These are phyloP conservation scores for Apodemus sylvaticus DNA, from an alignment of 2,113 vertebrate genomes.

Conservation along the genomic window DNA sequence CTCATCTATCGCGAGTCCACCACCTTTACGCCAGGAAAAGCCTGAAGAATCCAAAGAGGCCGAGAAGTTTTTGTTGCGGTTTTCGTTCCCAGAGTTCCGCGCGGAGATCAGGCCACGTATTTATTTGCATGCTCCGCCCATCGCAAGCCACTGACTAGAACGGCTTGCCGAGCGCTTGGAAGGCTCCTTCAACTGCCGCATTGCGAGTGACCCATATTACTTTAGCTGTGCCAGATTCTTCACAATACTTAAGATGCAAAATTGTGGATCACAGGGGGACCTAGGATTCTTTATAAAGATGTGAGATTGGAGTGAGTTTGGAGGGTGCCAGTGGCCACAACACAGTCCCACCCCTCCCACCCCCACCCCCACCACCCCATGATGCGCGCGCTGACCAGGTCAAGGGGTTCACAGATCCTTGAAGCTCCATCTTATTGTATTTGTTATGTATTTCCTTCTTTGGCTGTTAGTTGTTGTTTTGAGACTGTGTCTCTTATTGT, in stretches of 20 bases:
- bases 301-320: neutral
- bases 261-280: neutral
- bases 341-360: no score
- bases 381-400: neutral
- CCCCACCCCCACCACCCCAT: no score
- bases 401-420: neutral
- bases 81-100: neutral
- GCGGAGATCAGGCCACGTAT: fast-evolving
- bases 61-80: neutral
- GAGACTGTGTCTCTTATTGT: neutral
- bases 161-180: neutral
- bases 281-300: neutral
- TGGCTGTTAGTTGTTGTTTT: neutral
- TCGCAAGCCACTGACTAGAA: neutral
- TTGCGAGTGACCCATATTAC: neutral
- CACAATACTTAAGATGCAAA: neutral
- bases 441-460: neutral
- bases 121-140: neutral
- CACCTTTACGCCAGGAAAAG: no score
- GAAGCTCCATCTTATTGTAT: neutral
- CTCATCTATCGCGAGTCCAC: fast-evolving
- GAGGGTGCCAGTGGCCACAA: neutral
- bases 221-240: neutral
- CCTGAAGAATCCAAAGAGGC: neutral
- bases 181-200: neutral